phyloP scores from a whole-genome alignment of 2,113 vertebrate species.

The Semnornis frantzii region DNA sequence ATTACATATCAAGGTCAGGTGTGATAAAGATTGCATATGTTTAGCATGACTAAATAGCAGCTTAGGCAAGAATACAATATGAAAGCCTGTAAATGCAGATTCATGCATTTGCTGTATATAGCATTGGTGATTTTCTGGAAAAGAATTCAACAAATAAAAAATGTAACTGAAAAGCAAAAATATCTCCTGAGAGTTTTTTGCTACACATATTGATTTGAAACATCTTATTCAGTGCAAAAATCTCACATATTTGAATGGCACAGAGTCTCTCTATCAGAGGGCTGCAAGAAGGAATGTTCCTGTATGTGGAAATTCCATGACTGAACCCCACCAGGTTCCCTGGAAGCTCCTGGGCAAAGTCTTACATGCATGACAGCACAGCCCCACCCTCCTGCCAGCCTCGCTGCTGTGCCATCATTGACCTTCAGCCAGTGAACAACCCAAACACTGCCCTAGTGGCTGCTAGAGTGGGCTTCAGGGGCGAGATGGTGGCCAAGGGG shows the following conservation, averaged over 20 bases:
- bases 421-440: not conserved
- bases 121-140: not conserved
- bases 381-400: accelerated
- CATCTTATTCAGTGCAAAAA: not conserved
- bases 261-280: accelerated
- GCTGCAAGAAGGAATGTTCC: accelerated
- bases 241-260: accelerated
- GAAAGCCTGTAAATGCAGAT: not conserved
- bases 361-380: accelerated
- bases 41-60: not conserved
- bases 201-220: not conserved
- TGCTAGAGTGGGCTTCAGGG: accelerated
- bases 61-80: not conserved
- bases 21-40: not conserved
- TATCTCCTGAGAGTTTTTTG: not conserved
- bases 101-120: slow-evolving; percentile 4
- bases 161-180: not conserved
- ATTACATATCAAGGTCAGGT: not conserved
- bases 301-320: accelerated
- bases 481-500: accelerated
- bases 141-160: slow-evolving; percentile 38
- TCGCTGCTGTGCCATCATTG: too few species aligned
- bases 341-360: accelerated
- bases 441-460: accelerated
- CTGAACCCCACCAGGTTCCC: accelerated